Percentiles rank a stretch among this genome's conserved stretches.
phyloP scores from a whole-genome alignment of 2,797 vertebrate species.

The Salarias fasciatus region DNA sequence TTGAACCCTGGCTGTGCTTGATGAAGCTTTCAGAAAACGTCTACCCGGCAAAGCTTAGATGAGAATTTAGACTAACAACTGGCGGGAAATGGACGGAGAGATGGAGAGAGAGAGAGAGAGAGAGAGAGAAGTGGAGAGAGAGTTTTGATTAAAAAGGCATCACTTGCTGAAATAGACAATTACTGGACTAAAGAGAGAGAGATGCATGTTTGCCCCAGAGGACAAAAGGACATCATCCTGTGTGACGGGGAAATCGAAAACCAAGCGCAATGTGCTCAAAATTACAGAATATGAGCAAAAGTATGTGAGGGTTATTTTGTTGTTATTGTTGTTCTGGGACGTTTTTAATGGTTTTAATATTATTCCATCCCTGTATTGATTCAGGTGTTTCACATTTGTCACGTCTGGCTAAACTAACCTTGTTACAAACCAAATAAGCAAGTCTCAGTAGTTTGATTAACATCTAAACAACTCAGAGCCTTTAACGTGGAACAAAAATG shows the following conservation, averaged over 20 bases:
- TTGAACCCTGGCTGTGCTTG: constrained; percentile 72
- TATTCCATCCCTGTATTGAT: too few relatives aligned
- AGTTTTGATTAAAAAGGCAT: constrained; percentile 57
- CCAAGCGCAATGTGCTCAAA: constrained; percentile 4
- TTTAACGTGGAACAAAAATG: too few relatives aligned
- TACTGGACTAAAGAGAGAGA: constrained; percentile 27
- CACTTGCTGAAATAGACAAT: constrained; percentile 52
- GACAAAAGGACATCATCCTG: constrained; percentile 38
- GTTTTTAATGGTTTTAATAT: too few relatives aligned
- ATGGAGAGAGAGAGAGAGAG: constrained; percentile 9
- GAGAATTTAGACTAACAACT: constrained; percentile 69
- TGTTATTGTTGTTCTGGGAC: too few relatives aligned
- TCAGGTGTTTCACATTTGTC: too few relatives aligned
- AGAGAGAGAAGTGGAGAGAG: constrained; percentile 17
- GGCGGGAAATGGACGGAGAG: constrained; percentile 37
- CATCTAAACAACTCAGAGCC: too few relatives aligned
- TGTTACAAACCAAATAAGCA: too few relatives aligned
- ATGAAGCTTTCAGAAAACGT: constrained; percentile 73
- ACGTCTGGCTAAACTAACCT: too few relatives aligned
- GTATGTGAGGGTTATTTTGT: too few relatives aligned
- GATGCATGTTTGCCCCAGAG: constrained; percentile 21
- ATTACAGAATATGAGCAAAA: background rate
- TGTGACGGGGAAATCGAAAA: constrained; percentile 39
- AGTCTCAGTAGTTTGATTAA: too few relatives aligned
- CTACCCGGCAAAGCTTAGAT: constrained; percentile 51